Percentiles rank a stretch among this genome's conserved stretches.
Evolutionary conservation across 2,113 vertebrate genomes (phyloP).

Genomic region (Strigops habroptila): DNA sequence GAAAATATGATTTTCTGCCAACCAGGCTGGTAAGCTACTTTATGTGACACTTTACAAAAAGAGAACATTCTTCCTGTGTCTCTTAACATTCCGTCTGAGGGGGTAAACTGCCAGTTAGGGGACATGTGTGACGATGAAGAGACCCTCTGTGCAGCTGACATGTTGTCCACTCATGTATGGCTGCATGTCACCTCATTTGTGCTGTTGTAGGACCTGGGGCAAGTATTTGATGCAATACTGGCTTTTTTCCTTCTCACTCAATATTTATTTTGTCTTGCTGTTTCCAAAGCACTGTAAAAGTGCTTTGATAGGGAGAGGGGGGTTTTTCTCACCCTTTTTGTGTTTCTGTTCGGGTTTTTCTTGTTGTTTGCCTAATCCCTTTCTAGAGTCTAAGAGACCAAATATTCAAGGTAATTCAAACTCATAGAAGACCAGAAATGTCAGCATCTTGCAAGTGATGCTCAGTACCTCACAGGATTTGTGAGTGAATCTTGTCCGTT

Average conservation of each 20-base stretch:
- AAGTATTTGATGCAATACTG: constrained; percentile 49
- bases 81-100: constrained; percentile 77
- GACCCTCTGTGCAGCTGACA: constrained; percentile 75
- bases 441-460: neutral
- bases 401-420: neutral
- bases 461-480: neutral
- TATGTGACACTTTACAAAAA: constrained; percentile 78
- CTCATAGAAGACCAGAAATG: neutral
- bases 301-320: neutral
- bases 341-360: neutral
- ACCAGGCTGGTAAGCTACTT: constrained; percentile 64
- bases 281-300: constrained; percentile 27
- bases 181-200: constrained; percentile 63
- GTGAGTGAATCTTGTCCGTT: neutral
- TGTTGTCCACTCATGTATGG: constrained; percentile 79
- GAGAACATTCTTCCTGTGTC: constrained; percentile 80
- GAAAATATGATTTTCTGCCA: constrained; percentile 75
- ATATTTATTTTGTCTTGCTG: constrained; percentile 57
- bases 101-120: constrained; percentile 73
- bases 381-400: neutral
- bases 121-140: constrained; percentile 66
- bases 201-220: constrained; percentile 66
- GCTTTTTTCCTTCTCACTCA: constrained; percentile 44
- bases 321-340: rapidly evolving
- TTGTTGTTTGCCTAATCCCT: neutral